Conservation (phyloP, 1,140 invertebrate genomes). For the Brachionus koreanus region DNA sequence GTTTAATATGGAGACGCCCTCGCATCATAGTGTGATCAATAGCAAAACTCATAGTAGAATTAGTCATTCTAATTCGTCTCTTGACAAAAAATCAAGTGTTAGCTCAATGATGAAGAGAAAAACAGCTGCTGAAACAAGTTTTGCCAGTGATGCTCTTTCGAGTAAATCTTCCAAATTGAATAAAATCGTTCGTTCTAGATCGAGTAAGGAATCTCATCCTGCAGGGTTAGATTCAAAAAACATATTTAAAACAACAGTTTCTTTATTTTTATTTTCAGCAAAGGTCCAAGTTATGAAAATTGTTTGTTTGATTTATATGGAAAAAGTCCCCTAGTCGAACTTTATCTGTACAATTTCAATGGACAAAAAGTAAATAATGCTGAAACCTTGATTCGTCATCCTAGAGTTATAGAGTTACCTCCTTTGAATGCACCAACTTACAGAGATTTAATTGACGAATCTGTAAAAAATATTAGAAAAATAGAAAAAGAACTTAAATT, state of each 20-base stretch:
- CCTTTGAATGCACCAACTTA: constrained; percentile 29
- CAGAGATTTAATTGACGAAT: background rate
- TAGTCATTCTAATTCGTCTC: constrained; percentile 2
- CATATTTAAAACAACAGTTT: background rate
- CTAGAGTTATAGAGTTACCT: background rate
- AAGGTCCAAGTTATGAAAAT: background rate
- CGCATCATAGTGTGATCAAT: background rate
- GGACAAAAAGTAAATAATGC: constrained; percentile 2
- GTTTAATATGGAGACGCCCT: background rate
- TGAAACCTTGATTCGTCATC: background rate
- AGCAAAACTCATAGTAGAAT: constrained; percentile 29
- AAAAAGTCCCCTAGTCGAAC: constrained; percentile 6
- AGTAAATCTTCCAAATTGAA: background rate
- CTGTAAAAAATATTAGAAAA: constrained; percentile 20
- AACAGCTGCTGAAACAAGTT: background rate
- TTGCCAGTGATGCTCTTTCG: background rate
- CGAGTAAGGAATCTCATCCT: background rate
- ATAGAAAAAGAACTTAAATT: constrained; percentile 29
- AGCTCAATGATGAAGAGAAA: constrained; percentile 2
- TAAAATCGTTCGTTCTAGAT: background rate
- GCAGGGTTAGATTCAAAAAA: background rate
- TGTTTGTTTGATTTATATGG: constrained; percentile 19
- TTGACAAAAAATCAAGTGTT: background rate
- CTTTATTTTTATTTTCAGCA: background rate
- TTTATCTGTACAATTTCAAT: constrained; percentile 9